Base-by-base conservation (phyloP, 2,888 invertebrate species). In the Calameuta filiformis region DNA sequence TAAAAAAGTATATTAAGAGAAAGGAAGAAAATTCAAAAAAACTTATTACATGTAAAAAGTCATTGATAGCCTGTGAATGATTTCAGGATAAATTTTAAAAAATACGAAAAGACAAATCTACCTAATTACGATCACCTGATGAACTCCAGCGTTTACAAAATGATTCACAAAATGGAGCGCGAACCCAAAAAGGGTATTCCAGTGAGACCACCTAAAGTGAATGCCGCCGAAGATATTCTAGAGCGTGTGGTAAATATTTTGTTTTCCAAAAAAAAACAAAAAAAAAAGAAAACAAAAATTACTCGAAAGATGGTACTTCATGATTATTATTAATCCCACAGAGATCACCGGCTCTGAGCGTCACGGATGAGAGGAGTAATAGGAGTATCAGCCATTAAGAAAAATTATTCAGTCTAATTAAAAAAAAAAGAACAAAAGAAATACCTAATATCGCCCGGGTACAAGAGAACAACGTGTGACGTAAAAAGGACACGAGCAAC, bases 41-140 rank as follows among this genome's bases (percentile, higher is more conserved):
- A 15, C 6, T 1, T 40, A 12, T 4, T 69, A 12, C 2, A 12
- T 11, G 4, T 3, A 69, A 69, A 30, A 4, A 33, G 4, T 15
- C 4, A 30, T 30, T 69, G 1, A 30, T 1, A 12, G 69, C 30
- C 6, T 40, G 77, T 73, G 75, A 71, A 76, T 79, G n/a, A 40
- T 40, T 40, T 40, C 92, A 97, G 98, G 90, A 96, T 98, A 79
- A 97, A 98, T 93, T 98, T 98, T 92, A 94, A 97, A 94, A 97
- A 97, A 92, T 97, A 96, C 92, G 96, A 97, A 89, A 96, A 96
- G 87, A 89, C 86, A 56, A 85, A 85, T 77, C 95, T 96, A 80
- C 95, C 95, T 75, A 94, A 94, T 81, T 93, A 96, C 87, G 95
- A 95, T 85, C 95, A 96, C 90, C 93, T 96, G 83, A 94, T 96